Conservation (phyloP, 2,888 invertebrate species). For the Molorchus minor region DNA sequence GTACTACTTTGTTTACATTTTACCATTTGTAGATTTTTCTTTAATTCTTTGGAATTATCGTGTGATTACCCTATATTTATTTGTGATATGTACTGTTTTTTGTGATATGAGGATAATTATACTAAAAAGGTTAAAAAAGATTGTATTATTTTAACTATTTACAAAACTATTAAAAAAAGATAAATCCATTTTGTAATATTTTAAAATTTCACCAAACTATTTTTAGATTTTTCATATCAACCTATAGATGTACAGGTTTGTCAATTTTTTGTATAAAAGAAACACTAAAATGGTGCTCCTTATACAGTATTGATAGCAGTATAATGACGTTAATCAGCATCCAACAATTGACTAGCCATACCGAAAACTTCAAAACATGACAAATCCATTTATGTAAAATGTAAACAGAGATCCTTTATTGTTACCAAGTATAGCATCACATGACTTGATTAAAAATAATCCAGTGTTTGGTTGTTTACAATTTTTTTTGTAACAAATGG, state of each 20-base stretch:
- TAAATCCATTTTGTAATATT: slow-evolving; percentile 9
- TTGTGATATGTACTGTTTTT: slow-evolving; percentile 33
- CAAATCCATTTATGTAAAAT: slow-evolving; percentile 19
- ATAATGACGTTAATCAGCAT: not conserved
- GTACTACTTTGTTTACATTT: slow-evolving; percentile 33
- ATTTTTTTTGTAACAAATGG: slow-evolving; percentile 56
- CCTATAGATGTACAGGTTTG: not conserved
- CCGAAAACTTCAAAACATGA: not conserved
- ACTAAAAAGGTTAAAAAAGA: slow-evolving; percentile 16
- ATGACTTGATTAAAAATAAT: slow-evolving; percentile 46
- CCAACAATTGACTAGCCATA: not conserved
- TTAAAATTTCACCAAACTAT: slow-evolving; percentile 14
- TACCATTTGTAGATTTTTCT: slow-evolving; percentile 18
- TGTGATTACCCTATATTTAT: slow-evolving; percentile 20
- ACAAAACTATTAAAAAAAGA: slow-evolving; percentile 20
- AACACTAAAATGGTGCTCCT: not conserved
- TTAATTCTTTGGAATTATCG: slow-evolving; percentile 10
- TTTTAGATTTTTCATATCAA: slow-evolving; percentile 14
- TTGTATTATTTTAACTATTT: slow-evolving; percentile 20
- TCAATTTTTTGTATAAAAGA: not conserved
- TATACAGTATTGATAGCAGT: not conserved
- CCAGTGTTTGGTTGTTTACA: slow-evolving; percentile 30
- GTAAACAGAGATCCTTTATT: slow-evolving; percentile 33
- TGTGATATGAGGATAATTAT: slow-evolving; percentile 28
- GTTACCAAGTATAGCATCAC: slow-evolving; percentile 51